phyloP scores from a whole-genome alignment of 1,140 invertebrate genomes.

The Drosophila lacteicornis region DNA sequence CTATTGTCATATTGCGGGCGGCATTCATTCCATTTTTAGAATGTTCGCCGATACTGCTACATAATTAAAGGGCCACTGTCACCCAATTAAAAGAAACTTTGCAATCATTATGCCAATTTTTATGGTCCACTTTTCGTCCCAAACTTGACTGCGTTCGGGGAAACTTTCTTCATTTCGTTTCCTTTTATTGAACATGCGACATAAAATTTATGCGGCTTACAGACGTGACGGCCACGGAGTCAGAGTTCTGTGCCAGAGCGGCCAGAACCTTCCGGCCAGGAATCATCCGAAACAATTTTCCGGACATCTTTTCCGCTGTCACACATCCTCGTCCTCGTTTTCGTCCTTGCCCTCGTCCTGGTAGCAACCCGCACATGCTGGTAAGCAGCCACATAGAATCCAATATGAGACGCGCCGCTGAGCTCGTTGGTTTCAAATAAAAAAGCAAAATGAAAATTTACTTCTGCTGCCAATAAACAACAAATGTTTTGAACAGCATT shows the following conservation, averaged over 20 bases:
- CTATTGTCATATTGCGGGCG: background rate
- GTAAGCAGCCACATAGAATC: conserved; percentile 63
- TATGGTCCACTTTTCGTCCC: conserved; percentile 37
- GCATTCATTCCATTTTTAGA: background rate
- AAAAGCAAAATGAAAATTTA: conserved; percentile 80
- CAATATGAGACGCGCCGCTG: conserved; percentile 63
- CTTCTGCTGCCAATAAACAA: conserved; percentile 75
- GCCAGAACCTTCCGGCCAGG: conserved; percentile 17
- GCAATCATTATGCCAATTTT: conserved; percentile 59
- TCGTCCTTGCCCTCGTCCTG: background rate
- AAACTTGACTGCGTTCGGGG: background rate
- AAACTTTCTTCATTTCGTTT: conserved; percentile 59
- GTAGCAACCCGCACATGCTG: conserved; percentile 15
- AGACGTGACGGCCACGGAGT: conserved; percentile 58
- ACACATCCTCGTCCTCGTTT: conserved; percentile 15
- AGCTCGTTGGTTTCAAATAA: conserved; percentile 60
- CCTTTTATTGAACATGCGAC: conserved; percentile 60
- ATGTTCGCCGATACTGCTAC: conserved; percentile 11
- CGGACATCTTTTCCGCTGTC: conserved; percentile 38
- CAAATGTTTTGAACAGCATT: conserved; percentile 65
- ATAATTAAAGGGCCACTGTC: conserved; percentile 47
- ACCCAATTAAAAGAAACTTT: conserved; percentile 63
- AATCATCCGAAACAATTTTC: conserved; percentile 63
- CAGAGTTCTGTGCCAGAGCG: background rate
- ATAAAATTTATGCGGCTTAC: conserved; percentile 68